Evolutionary conservation across 2,113 vertebrate genomes (phyloP).

Genomic region (Castor canadensis): DNA sequence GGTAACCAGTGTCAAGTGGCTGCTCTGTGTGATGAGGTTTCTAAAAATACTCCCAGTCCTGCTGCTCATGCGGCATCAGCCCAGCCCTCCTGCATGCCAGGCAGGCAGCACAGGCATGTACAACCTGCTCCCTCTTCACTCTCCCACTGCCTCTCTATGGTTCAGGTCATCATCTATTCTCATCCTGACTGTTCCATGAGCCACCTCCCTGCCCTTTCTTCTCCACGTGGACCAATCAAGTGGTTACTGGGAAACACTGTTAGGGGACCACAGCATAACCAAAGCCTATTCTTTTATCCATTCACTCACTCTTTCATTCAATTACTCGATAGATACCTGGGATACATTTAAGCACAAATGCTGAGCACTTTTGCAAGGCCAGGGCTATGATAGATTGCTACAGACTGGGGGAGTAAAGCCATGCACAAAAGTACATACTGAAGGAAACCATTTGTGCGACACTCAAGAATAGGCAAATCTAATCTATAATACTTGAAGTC

Average conservation of each 20-base stretch:
- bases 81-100: conserved; percentile 29
- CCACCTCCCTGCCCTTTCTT: background rate
- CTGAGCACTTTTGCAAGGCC: background rate
- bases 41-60: conserved; percentile 64
- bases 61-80: background rate
- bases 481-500: background rate
- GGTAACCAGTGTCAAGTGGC: conserved; percentile 51
- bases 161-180: background rate
- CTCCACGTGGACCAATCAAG: background rate
- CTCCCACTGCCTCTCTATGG: background rate
- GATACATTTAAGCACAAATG: background rate
- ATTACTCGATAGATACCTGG: background rate
- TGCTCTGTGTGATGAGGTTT: conserved; percentile 41
- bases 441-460: background rate
- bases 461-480: background rate
- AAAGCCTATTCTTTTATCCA: background rate
- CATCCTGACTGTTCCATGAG: background rate
- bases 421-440: background rate
- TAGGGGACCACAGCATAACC: background rate
- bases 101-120: background rate
- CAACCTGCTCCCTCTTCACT: background rate
- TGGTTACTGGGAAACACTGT: background rate
- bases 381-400: background rate
- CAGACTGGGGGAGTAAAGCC: background rate
- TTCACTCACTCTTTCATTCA: background rate